Evolutionary conservation across 1,140 invertebrate species (phyloP).

Genomic region (Lutraria rhynchaena): DNA sequence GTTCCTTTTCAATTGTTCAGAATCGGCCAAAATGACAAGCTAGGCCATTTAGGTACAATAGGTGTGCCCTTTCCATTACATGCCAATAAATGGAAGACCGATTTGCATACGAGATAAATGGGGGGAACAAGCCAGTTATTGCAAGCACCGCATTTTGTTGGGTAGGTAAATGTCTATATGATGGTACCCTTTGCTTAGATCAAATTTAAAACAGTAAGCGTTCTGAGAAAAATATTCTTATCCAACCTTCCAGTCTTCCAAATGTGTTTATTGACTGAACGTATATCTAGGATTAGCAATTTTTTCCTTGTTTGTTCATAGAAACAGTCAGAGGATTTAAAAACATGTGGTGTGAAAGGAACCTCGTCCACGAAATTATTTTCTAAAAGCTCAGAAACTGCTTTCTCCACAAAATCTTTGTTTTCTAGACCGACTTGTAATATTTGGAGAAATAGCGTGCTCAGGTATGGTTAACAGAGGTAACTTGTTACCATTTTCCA

Average conservation of each 20-base stretch:
- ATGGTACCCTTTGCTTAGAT: neutral
- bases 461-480: neutral
- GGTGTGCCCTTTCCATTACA: neutral
- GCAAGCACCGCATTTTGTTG: neutral
- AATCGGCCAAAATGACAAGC: constrained; percentile 22
- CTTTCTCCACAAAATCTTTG: constrained; percentile 1
- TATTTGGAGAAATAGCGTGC: neutral
- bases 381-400: neutral
- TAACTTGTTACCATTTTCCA: neutral
- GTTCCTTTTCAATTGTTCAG: neutral
- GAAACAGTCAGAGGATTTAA: no score
- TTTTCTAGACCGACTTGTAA: constrained; percentile 8
- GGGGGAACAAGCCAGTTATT: constrained; percentile 54
- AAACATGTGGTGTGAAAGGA: neutral
- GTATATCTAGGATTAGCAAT: neutral
- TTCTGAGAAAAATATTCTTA: neutral
- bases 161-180: neutral
- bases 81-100: constrained; percentile 22
- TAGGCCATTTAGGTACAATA: constrained; percentile 28
- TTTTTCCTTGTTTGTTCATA: constrained; percentile 24
- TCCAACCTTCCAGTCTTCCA: constrained; percentile 13
- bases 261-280: neutral
- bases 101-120: constrained; percentile 4
- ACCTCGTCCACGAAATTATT: neutral
- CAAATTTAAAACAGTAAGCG: neutral